Evolutionary conservation across 2,888 invertebrate species (phyloP), one percentile per base, ranked within the genome.

Genomic region (Pachymerium ferrugineum): DNA sequence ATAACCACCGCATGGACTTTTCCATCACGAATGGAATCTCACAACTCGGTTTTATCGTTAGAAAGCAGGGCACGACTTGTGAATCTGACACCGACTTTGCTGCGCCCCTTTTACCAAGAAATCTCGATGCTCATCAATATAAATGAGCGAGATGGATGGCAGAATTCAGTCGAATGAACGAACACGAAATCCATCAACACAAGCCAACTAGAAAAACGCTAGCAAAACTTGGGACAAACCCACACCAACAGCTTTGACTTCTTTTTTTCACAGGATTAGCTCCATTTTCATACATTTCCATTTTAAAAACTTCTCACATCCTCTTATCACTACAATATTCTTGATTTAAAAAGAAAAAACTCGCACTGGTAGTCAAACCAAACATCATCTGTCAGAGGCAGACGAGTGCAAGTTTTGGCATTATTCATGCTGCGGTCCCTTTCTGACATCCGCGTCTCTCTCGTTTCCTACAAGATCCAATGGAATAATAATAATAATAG

Each of bases 61-160:
- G 28, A 62, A 62, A 62, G 62, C 62, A 62, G 62, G 62, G 62
- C 62, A 62, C 62, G 62, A 62, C 62, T 62, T 62, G 62, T 62
- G 62, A 62, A 62, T n/a, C 62, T 62, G 62, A 62, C 62, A 62
- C 62, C 28, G 62, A 28, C 62, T 62, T 62, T 62, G 62, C 62
- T 62, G 62, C 62, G 62, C 62, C 62, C 62, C 62, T 62, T 62
- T 62, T 62, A 62, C 62, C n/a, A 28, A 62, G 62, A 62, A 28
- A 62, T 62, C 62, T 62, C 28, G 62, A 62, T 22, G 62, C 62
- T 62, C 62, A 62, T 62, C 62, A 62, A 62, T 62, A 62, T 62
- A 62, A 62, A 62, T 62, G 62, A 62, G 62, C 22, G 28, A 62
- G 28, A 62, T 62, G 25, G 62, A 62, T 62, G 22, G 62, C 28